Evolutionary conservation across 2,797 vertebrate genomes (phyloP).

Genomic region (Staurois parvus): DNA sequence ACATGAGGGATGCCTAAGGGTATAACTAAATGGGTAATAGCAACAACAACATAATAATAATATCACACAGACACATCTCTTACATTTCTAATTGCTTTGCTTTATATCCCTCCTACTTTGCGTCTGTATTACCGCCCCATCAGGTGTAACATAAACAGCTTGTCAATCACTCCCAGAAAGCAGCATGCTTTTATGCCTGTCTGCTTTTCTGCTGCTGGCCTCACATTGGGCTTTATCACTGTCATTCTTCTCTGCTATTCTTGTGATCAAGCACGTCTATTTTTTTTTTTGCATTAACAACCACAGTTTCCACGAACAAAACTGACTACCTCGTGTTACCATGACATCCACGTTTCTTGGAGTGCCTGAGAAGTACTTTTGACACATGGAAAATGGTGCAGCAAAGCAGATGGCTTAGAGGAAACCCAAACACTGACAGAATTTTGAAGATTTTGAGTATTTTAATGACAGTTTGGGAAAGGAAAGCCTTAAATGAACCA

Average conservation of each 20-base stretch:
- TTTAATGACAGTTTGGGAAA: background rate
- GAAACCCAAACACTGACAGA: conserved; percentile 21
- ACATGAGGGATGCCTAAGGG: too few relatives aligned
- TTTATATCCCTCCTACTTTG: background rate
- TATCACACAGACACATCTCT: background rate
- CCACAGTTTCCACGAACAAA: conserved; percentile 49
- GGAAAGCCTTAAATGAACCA: background rate
- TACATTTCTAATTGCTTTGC: background rate
- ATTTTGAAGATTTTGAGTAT: conserved; percentile 33
- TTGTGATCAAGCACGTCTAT: conserved; percentile 32
- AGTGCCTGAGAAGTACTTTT: conserved; percentile 48
- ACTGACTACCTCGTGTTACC: conserved; percentile 52
- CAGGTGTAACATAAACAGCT: background rate
- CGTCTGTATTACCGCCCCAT: background rate
- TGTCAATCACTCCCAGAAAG: background rate
- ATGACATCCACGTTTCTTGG: conserved; percentile 56
- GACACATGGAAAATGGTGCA: conserved; percentile 42
- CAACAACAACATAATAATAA: too few relatives aligned
- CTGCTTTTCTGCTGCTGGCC: background rate
- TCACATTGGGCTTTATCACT: background rate
- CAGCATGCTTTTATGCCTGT: background rate
- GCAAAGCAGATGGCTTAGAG: conserved; percentile 52
- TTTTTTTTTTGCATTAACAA: conserved; percentile 44
- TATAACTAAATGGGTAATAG: too few relatives aligned
- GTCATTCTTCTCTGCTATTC: conserved; percentile 27